These are phyloP conservation scores for Eilema depressum DNA, from an alignment of 2,888 invertebrate species.

Conservation along the genomic window DNA sequence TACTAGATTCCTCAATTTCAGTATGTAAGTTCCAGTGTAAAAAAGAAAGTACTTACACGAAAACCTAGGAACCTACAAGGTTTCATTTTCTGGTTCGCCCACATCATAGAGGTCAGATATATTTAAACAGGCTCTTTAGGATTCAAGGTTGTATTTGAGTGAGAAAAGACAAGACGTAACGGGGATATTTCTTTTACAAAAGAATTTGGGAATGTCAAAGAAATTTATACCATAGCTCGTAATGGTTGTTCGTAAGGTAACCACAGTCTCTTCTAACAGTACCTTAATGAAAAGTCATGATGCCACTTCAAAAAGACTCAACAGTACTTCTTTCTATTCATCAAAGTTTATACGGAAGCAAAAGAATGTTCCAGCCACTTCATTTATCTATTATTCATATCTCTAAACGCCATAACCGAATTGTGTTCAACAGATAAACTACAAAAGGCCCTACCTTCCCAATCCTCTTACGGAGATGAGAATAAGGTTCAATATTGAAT, in stretches of 20 bases:
- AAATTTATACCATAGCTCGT: background rate
- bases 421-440: constrained; percentile 20
- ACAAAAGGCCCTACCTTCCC: constrained; percentile 1
- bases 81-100: no score
- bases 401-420: constrained; percentile 26
- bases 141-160: background rate
- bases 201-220: background rate
- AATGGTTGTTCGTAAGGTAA: background rate
- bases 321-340: constrained; percentile 3
- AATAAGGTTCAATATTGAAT: constrained; percentile 19
- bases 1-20: no score
- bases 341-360: constrained; percentile 21
- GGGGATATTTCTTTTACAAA: background rate
- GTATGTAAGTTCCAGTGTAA: no score
- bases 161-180: background rate
- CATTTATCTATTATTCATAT: constrained; percentile 31
- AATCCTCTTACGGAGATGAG: background rate
- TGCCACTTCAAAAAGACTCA: background rate
- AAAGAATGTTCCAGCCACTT: constrained; percentile 23
- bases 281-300: background rate
- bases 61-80: no score
- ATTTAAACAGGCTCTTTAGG: background rate
- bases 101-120: background rate
- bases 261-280: background rate
- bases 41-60: no score